Evolutionary conservation across 2,113 vertebrate genomes (phyloP), one percentile per base, ranked within the genome.

Genomic region (Natator depressus): DNA sequence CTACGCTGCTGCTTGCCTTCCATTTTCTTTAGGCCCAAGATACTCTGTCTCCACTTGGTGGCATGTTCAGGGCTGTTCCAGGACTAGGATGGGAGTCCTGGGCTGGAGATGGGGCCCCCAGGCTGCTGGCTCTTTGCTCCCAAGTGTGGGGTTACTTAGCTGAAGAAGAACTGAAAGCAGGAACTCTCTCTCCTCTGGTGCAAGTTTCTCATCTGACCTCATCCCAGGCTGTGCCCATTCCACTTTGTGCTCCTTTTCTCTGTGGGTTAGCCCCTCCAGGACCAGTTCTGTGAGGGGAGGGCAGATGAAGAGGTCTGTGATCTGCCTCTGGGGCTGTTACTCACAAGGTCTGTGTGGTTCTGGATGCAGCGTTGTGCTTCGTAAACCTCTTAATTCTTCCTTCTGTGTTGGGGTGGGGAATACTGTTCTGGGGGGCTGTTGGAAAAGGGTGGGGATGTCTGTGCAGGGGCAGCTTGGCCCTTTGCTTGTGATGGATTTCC

Each of bases 161-260:
- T 54, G 78, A 94, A 84, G 76, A 94, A 84, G 84, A 96, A 84
- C 49, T 0, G 0, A 87, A 97, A 92, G 84, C 91, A 96, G 95
- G 95, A 94, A 57, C 96, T 95, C 83, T 94, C 89, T 97, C 96
- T 97, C 97, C 96, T 97, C 57, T 89, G 95, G 81, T 80, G 8
- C 93, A 91, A 95, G 89, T 59, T 81, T 97, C 96, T 97, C 82
- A 78, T 84, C 89, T 95, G 93, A 88, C 96, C 65, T 96, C 83
- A 82, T 96, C 96, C 90, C 65, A 93, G 94, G 95, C 96, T 96
- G 94, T 94, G 94, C 95, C 94, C 82, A 2, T 83, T 96, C 82
- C 93, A 95, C 62, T 38, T 50, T 94, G 93, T 80, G 80, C 95
- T 91, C 62, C 94, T 95, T 97, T 89, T 97, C 87, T 95, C 91